phyloP scores from a whole-genome alignment of 2,113 vertebrate species.

The Oncorhynchus masou region DNA sequence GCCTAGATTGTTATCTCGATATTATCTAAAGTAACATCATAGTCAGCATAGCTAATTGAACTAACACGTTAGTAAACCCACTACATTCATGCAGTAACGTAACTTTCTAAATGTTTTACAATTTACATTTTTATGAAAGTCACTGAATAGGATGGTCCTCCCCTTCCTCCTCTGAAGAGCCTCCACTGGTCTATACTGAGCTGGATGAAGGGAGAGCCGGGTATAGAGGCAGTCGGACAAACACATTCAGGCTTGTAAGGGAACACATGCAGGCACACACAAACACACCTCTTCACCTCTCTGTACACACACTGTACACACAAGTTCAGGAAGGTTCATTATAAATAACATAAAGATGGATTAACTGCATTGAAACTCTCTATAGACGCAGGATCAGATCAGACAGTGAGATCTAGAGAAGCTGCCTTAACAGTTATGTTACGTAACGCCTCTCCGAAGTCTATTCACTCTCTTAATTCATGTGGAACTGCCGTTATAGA shows the following conservation, averaged over 20 bases:
- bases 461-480: not conserved
- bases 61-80: no score
- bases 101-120: no score
- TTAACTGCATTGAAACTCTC: slow-evolving; percentile 6
- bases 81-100: no score
- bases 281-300: not conserved
- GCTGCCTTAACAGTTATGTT: not conserved
- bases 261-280: not conserved
- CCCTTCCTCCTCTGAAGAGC: no score
- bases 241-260: not conserved
- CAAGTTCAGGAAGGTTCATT: not conserved
- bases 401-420: slow-evolving; percentile 3
- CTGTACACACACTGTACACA: not conserved
- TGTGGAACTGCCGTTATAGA: not conserved
- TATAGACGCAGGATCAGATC: not conserved
- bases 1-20: no score
- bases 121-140: no score
- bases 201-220: not conserved
- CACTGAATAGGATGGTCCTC: no score
- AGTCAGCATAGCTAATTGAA: no score
- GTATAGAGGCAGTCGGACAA: not conserved
- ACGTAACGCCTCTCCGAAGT: no score
- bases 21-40: no score
- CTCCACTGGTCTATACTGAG: not conserved
- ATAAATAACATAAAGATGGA: not conserved